Base-by-base conservation (phyloP, 2,113 vertebrate species). In the Seriola dumerili region DNA sequence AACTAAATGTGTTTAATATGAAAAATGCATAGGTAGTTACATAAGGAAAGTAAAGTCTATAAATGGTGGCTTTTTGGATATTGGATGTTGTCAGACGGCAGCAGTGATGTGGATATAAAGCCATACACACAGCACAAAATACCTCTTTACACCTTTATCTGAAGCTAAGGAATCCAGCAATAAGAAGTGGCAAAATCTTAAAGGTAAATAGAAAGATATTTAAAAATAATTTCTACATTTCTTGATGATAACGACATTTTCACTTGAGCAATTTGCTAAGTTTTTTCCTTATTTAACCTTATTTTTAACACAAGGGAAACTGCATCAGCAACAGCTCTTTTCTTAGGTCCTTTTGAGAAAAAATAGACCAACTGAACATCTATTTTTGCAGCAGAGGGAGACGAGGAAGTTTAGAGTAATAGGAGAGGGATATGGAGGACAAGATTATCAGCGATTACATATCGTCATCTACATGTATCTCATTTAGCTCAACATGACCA, bases 11-110 rank as follows among this genome's bases (percentile, higher is more conserved):
- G 62, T 69, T 64, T 54, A 23, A 54, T 59, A 69, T 84, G 17
- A 80, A 89, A 81, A 75, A 76, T 78, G 76, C 78, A 78, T 4
- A 0, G 10, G 17, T 19, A 38, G 73, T 78, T 78, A 63, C 36
- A 71, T 74, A 77, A 80, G 70, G n/a, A 76, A 6, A 13, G 23
- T 48, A 4, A 55, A 58, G 74, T 23, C 48, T 59, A 29, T 69
- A 46, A 80, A 73, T 7, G 42, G 48, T 32, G 21, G 4, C 36
- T 63, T 54, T 65, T 42, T 29, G 8, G 52, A 44, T 21, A 46
- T 34, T 63, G 25, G 36, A 38, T 44, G 59, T 25, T 62, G 19
- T 62, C n/a, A 25, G 14, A 34, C 3, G 8, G 75, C 19, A 23
- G 23, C 57, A 23, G 50, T 2, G 63, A 17, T 58, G 40, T 71